A percentile compares a stretch with the other conserved stretches of the same genome.
Conservation (phyloP, 2,113 vertebrate genomes). For the Rhinopomastus cyanomelas region DNA sequence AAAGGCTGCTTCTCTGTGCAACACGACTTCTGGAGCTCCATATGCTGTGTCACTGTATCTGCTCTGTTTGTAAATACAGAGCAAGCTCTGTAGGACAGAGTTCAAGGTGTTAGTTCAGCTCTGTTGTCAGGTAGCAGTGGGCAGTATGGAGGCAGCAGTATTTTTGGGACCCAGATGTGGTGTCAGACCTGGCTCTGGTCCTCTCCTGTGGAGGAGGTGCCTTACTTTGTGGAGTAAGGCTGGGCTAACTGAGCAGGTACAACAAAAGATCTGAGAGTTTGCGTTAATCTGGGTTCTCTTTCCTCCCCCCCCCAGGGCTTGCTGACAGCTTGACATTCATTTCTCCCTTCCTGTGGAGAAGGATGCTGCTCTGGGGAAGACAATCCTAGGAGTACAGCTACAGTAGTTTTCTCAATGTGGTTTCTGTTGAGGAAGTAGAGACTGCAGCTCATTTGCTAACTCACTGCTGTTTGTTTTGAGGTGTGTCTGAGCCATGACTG, state of each 20-base stretch:
- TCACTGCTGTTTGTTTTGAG: too few species aligned
- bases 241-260: not conserved
- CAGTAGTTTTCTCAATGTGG: accelerated
- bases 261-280: not conserved
- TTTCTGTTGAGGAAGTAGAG: not conserved
- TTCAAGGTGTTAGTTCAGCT: not conserved
- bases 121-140: not conserved
- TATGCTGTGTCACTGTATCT: not conserved
- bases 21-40: accelerated
- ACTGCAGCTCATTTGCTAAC: not conserved
- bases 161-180: not conserved
- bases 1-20: accelerated
- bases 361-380: not conserved
- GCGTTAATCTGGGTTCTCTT: not conserved
- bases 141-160: not conserved
- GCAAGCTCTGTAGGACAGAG: not conserved
- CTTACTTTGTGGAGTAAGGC: not conserved
- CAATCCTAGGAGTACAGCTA: not conserved
- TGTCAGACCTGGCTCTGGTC: not conserved
- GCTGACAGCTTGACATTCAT: not conserved
- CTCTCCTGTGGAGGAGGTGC: not conserved
- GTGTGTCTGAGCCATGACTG: not conserved
- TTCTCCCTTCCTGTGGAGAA: not conserved
- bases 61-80: not conserved
- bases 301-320: conserved; percentile 32